Evolutionary conservation across 2,113 vertebrate genomes (phyloP).

Genomic region (Amphilophus citrinellus): DNA sequence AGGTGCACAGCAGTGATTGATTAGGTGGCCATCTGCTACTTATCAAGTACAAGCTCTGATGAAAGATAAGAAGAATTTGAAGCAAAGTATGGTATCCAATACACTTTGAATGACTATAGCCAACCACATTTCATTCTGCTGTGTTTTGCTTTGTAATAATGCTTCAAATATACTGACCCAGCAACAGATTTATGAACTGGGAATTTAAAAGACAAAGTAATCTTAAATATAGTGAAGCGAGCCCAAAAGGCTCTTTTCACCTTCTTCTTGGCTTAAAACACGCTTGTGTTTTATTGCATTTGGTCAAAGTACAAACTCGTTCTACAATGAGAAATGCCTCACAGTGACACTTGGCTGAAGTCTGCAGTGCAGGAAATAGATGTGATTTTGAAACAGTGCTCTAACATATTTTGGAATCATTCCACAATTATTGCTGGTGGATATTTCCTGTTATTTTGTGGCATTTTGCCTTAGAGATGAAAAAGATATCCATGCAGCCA

Average conservation of each 20-base stretch:
- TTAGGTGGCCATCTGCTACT: slow-evolving; percentile 22
- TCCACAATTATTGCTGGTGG: not conserved
- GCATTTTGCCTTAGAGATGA: not conserved
- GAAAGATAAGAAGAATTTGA: slow-evolving; percentile 6
- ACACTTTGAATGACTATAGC: not conserved
- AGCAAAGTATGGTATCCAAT: slow-evolving; percentile 3
- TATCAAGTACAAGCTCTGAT: slow-evolving; percentile 14
- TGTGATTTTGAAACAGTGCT: not conserved
- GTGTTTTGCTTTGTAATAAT: not conserved
- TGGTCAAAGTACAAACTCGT: slow-evolving; percentile 3
- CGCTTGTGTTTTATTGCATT: not conserved
- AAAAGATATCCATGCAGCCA: not conserved
- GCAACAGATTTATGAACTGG: not conserved
- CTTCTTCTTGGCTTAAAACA: not conserved
- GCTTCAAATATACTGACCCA: not conserved
- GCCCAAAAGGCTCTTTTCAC: not conserved
- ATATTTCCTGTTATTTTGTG: not conserved
- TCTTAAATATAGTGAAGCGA: not conserved
- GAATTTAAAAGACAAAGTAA: not conserved
- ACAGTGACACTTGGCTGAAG: not conserved
- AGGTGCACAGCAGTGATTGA: slow-evolving; percentile 21
- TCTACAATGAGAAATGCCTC: not conserved
- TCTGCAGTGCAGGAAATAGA: not conserved
- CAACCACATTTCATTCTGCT: not conserved
- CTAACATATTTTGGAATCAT: not conserved